Evolutionary conservation across 1,140 invertebrate species (phyloP).

Genomic region (Halyomorpha halys): DNA sequence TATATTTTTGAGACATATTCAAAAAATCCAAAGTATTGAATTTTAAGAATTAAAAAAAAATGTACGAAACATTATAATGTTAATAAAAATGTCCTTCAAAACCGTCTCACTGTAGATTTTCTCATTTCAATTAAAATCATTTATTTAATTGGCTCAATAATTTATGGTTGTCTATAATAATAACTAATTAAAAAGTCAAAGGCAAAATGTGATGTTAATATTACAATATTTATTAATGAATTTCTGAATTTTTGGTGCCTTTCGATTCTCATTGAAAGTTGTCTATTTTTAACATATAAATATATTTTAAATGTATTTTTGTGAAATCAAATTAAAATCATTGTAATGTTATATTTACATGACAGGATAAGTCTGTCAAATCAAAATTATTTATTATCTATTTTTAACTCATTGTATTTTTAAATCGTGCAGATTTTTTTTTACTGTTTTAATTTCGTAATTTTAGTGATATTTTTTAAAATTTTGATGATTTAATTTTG

Average conservation of each 20-base stretch:
- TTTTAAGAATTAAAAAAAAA: background rate
- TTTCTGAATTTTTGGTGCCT: conserved; percentile 12
- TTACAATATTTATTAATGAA: conserved; percentile 3
- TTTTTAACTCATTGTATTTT: no score
- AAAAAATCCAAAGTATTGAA: no score
- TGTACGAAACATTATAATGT: background rate
- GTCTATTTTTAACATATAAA: conserved; percentile 14
- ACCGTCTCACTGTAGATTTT: conserved; percentile 1
- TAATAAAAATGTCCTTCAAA: conserved; percentile 1
- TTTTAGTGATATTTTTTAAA: no score
- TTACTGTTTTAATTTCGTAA: no score
- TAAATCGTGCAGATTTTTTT: no score
- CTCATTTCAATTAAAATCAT: background rate
- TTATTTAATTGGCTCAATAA: conserved; percentile 1
- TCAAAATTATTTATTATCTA: no score
- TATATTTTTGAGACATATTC: no score
- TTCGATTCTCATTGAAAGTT: conserved; percentile 11
- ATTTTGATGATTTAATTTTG: no score
- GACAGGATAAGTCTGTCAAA: no score
- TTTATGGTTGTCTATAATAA: background rate
- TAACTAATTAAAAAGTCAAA: background rate
- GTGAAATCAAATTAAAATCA: background rate
- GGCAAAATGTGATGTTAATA: conserved; percentile 8
- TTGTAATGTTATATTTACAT: no score
- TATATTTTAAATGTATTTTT: conserved; percentile 14